Percentiles rank a stretch among this genome's conserved stretches.
phyloP scores from a whole-genome alignment of 2,113 vertebrate species.

The Turdus rufiventris region DNA sequence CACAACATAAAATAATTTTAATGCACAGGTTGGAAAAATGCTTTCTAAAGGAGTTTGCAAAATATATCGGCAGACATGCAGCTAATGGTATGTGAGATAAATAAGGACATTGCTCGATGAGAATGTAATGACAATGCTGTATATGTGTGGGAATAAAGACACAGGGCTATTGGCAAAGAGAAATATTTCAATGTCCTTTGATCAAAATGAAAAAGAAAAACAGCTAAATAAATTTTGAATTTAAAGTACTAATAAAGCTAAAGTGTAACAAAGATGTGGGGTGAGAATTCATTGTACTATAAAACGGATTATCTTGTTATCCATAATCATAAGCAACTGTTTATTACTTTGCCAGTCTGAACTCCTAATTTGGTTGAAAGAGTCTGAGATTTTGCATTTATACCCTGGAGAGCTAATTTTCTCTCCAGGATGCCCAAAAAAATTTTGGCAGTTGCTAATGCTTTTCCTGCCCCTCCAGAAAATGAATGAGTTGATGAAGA shows the following conservation, averaged over 20 bases:
- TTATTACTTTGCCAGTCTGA: constrained; percentile 2
- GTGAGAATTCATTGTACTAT: neutral
- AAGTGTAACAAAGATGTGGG: neutral
- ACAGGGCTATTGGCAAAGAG: neutral
- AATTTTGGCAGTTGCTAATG: constrained; percentile 17
- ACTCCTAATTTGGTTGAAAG: neutral
- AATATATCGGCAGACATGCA: neutral
- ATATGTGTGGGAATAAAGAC: neutral
- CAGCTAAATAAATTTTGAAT: constrained; percentile 4
- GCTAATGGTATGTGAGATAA: neutral
- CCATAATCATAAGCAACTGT: constrained; percentile 3
- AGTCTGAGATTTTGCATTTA: constrained; percentile 39
- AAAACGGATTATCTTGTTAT: neutral
- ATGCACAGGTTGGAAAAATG: neutral
- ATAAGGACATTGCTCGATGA: neutral
- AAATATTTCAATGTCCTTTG: constrained; percentile 38
- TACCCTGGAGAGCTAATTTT: constrained; percentile 42
- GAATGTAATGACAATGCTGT: neutral
- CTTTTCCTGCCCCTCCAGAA: constrained; percentile 26
- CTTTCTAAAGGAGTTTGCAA: neutral
- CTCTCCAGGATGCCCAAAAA: neutral
- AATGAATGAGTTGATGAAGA: neutral
- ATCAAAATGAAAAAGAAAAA: constrained; percentile 18
- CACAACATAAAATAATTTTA: neutral
- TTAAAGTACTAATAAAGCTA: neutral